Conservation (phyloP, 2,888 invertebrate genomes). For the Cheiracanthium punctorium region DNA sequence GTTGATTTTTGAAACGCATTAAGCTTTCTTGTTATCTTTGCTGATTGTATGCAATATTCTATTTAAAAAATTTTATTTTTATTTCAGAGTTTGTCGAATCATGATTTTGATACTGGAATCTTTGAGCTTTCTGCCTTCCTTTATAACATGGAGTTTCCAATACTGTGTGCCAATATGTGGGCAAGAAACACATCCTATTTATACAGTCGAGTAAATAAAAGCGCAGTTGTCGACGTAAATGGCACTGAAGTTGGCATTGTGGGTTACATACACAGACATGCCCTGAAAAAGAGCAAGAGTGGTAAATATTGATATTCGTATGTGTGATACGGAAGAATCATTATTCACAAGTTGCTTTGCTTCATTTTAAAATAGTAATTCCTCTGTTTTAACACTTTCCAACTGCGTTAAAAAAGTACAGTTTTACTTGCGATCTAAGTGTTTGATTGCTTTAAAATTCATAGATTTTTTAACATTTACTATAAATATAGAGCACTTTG, state of each 20-base stretch:
- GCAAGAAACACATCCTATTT: constrained; percentile 11
- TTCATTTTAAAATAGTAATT: too few species aligned
- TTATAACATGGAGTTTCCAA: constrained; percentile 34
- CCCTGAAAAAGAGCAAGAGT: constrained; percentile 12
- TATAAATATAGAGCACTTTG: too few species aligned
- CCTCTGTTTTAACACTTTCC: too few species aligned
- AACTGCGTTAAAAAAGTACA: too few species aligned
- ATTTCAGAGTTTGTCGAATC: constrained; percentile 40
- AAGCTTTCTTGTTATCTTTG: too few species aligned
- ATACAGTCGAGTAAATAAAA: constrained; percentile 36
- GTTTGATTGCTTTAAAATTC: too few species aligned
- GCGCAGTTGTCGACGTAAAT: not conserved
- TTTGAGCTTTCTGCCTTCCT: constrained; percentile 34
- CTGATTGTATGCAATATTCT: too few species aligned
- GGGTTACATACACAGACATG: constrained; percentile 33
- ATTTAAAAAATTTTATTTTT: not conserved
- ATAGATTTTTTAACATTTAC: too few species aligned
- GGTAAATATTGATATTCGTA: constrained; percentile 19
- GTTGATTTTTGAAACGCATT: too few species aligned
- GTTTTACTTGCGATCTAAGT: too few species aligned
- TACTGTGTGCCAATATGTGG: constrained; percentile 46
- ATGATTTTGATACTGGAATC: constrained; percentile 29
- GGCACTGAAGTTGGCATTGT: constrained; percentile 43
- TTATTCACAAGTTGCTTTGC: too few species aligned
- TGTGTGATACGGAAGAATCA: too few species aligned